phyloP scores from a whole-genome alignment of 2,113 vertebrate species.

The Amazona vittata region DNA sequence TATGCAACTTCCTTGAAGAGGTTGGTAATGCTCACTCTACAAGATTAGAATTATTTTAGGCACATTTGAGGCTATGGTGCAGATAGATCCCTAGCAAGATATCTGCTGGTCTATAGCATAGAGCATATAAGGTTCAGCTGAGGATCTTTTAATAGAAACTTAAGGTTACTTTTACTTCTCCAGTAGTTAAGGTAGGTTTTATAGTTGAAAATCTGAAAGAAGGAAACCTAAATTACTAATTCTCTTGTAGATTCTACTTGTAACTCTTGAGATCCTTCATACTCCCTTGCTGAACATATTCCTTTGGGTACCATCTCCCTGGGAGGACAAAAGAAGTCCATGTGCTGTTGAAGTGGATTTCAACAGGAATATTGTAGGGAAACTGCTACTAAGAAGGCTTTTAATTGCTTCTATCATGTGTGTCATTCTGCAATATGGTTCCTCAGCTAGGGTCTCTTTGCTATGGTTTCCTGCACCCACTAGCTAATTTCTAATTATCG shows the following conservation, averaged over 20 bases:
- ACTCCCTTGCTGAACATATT: not conserved
- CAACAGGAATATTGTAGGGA: not conserved
- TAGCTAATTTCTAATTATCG: not conserved
- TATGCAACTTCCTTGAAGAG: not conserved
- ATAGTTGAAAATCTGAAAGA: not conserved
- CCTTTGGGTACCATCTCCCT: not conserved
- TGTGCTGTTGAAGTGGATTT: not conserved
- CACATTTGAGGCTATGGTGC: not conserved
- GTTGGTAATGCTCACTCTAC: not conserved
- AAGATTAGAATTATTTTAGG: not conserved
- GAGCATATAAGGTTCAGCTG: not conserved
- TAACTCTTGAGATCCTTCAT: not conserved
- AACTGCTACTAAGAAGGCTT: not conserved
- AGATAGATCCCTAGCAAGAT: not conserved
- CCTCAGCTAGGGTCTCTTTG: not conserved
- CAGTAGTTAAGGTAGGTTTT: not conserved
- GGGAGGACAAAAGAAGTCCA: not conserved
- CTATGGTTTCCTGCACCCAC: not conserved
- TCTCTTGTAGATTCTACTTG: not conserved
- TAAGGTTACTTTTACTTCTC: not conserved
- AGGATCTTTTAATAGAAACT: not conserved
- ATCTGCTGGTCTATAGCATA: not conserved
- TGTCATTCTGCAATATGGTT: not conserved
- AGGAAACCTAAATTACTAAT: not conserved
- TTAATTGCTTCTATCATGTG: not conserved